A percentile compares a stretch with the other conserved stretches of the same genome.
phyloP scores from a whole-genome alignment of 2,797 vertebrate genomes.

The Helicolenus hilgendorfi region DNA sequence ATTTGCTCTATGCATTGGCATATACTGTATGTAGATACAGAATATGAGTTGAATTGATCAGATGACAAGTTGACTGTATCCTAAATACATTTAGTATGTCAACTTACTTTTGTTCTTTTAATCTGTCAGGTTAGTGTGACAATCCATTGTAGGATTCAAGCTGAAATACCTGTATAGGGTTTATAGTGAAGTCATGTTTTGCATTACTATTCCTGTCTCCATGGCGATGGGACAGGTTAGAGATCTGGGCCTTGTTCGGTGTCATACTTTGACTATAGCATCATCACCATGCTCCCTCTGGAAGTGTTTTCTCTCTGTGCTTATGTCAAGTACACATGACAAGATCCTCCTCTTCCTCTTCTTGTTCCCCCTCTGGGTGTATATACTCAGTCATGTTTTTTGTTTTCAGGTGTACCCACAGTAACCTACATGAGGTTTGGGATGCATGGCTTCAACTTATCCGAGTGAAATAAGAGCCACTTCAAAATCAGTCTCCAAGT shows the following conservation, averaged over 20 bases:
- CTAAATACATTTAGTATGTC: background rate
- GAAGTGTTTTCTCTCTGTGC: conserved; percentile 30
- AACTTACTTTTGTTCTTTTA: background rate
- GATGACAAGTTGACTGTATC: background rate
- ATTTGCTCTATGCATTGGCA: background rate
- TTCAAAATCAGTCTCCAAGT: background rate
- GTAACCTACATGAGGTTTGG: background rate
- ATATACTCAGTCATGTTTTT: background rate
- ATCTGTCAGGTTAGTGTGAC: background rate
- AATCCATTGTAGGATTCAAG: background rate
- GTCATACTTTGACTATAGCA: conserved; percentile 32
- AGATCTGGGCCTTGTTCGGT: conserved; percentile 28
- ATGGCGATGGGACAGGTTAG: background rate
- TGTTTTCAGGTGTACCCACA: background rate
- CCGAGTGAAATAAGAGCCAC: background rate
- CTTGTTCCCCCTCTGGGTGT: background rate
- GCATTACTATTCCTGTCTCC: conserved; percentile 29
- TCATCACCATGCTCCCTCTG: conserved; percentile 23
- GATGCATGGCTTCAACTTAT: background rate
- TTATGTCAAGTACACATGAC: conserved; percentile 19
- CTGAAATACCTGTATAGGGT: background rate
- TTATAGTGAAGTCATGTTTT: background rate
- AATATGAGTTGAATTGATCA: background rate
- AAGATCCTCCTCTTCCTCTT: background rate
- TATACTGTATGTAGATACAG: background rate